Evolutionary conservation across 1,140 invertebrate species (phyloP).

Genomic region (Melanaphis sacchari): DNA sequence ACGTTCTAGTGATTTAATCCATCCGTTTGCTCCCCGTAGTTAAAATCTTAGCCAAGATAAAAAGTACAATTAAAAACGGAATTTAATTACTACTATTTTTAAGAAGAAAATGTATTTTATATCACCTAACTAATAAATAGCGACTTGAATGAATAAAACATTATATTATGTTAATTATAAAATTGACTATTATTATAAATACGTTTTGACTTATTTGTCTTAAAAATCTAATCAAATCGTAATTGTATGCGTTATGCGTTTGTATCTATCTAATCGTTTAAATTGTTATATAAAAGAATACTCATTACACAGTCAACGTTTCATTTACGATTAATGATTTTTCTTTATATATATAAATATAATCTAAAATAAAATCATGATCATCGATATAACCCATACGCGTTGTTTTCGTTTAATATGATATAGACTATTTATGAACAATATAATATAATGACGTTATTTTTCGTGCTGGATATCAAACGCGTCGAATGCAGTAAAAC

Average conservation of each 20-base stretch:
- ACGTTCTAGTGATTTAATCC: no score
- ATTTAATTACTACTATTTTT: not conserved
- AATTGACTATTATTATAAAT: not conserved
- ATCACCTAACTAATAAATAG: no score
- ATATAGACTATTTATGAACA: not conserved
- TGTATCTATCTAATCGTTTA: no score
- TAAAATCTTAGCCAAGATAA: no score
- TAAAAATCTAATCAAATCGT: not conserved
- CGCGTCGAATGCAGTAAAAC: not conserved
- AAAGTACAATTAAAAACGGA: not conserved
- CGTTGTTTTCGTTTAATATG: not conserved
- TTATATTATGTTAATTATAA: no score
- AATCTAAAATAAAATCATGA: not conserved
- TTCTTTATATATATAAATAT: not conserved
- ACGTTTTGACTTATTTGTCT: not conserved
- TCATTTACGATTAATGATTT: not conserved
- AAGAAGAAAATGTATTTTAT: not conserved
- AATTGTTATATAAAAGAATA: no score
- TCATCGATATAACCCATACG: not conserved
- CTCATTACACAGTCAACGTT: not conserved
- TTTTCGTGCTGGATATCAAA: not conserved
- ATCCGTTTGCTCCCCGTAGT: no score
- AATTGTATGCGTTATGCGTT: no score
- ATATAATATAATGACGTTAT: not conserved
- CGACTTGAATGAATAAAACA: not conserved